phyloP scores from a whole-genome alignment of 2,888 invertebrate genomes.

The Ochropacha duplaris region DNA sequence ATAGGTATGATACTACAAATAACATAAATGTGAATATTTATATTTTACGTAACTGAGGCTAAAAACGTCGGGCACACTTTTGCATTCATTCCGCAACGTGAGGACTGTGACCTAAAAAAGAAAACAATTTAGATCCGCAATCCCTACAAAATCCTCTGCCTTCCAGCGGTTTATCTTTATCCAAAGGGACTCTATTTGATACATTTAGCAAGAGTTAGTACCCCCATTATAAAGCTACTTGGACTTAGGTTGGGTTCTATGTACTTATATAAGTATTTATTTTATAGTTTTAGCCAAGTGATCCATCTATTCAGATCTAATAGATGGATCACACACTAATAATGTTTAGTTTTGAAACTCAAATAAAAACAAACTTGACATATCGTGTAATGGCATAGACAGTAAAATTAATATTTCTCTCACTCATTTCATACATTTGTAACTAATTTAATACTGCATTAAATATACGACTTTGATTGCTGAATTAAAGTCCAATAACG shows the following conservation, averaged over 20 bases:
- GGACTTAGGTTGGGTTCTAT: not conserved
- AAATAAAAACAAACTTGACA: not conserved
- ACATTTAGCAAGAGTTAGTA: slow-evolving; percentile 40
- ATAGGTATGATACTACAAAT: not conserved
- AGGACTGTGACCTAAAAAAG: slow-evolving; percentile 25
- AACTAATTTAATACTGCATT: not conserved
- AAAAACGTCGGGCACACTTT: not conserved
- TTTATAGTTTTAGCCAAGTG: not conserved
- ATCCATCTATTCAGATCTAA: not conserved
- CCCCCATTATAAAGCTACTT: slow-evolving; percentile 10
- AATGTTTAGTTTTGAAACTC: not conserved
- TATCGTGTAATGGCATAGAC: not conserved
- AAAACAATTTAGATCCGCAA: slow-evolving; percentile 58
- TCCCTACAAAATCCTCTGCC: slow-evolving; percentile 52
- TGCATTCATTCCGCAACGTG: slow-evolving; percentile 14
- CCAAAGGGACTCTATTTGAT: slow-evolving; percentile 56
- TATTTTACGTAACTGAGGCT: slow-evolving; percentile 4
- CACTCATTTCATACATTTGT: not conserved
- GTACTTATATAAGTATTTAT: not conserved
- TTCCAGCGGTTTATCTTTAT: slow-evolving; percentile 56
- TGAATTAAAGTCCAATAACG: slow-evolving; percentile 2
- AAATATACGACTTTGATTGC: not conserved
- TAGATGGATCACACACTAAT: too few relatives aligned
- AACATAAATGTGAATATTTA: not conserved
- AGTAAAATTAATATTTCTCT: not conserved